Evolutionary conservation across 1,140 invertebrate genomes (phyloP).

Genomic region (Dendroctonus valens): DNA sequence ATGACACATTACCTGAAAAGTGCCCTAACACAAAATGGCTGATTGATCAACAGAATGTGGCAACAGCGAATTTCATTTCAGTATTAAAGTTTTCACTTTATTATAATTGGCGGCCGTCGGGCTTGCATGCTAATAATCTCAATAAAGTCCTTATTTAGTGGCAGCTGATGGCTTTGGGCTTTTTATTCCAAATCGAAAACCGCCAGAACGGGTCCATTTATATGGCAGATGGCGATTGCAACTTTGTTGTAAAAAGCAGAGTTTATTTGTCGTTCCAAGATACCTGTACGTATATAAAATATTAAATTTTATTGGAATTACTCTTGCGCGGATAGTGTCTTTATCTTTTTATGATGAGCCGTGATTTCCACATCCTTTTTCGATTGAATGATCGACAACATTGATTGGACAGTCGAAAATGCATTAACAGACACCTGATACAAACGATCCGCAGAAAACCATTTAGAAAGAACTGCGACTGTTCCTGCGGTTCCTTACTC

Average conservation of each 20-base stretch:
- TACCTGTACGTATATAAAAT: neutral
- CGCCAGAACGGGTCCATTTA: slow-evolving; percentile 29
- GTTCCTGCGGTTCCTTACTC: no score
- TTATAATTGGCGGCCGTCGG: slow-evolving; percentile 29
- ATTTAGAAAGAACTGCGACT: no score
- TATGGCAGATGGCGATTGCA: slow-evolving; percentile 35
- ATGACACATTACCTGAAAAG: no score
- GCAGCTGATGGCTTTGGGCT: slow-evolving; percentile 32
- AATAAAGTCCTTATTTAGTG: slow-evolving; percentile 38
- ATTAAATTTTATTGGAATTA: slow-evolving; percentile 1
- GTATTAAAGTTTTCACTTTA: slow-evolving; percentile 31
- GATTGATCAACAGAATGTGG: neutral
- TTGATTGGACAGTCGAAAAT: no score
- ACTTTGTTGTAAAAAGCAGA: slow-evolving; percentile 33
- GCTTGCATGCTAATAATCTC: slow-evolving; percentile 34
- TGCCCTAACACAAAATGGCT: no score
- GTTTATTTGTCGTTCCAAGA: slow-evolving; percentile 24
- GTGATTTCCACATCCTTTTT: no score
- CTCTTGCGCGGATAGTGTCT: neutral
- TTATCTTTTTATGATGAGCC: neutral
- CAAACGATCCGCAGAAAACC: no score
- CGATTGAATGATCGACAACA: no score
- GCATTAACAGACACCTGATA: no score
- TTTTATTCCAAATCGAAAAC: slow-evolving; percentile 30
- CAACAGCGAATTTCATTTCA: slow-evolving; percentile 9